Evolutionary conservation across 2,888 invertebrate species (phyloP), one percentile per base, ranked within the genome.

Genomic region (Oscheius myriophilus): DNA sequence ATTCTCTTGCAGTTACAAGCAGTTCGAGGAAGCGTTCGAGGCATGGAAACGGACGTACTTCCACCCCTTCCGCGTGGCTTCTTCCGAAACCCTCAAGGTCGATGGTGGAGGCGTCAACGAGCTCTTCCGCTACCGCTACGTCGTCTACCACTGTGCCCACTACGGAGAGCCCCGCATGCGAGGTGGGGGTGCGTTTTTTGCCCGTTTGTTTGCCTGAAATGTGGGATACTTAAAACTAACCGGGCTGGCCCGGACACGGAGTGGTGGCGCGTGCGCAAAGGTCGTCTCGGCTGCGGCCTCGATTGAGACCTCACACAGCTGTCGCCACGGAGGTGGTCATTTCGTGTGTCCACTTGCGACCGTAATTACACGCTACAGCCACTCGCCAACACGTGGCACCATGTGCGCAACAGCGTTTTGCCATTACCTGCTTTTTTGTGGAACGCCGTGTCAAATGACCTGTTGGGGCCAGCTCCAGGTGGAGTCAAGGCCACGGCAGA

Each of bases 131-230:
- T 86, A 86, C 70, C 77, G 82, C 43, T 86, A 85, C 68, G 82
- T 85, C 49, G 86, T 86, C 43, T 86, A 74, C 59, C 86, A 86
- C 64, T 86, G 86, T 68, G 80, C 81, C 0, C 80, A 82, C 64
- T 86, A 83, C 53, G 86, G 86, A 21, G 58, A 72, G 12, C 85
- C 86, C 1, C 59, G 86, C n/a, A 82, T 75, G 74, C 69, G 85
- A 76, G 86, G 86, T 85, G 12, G 58, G 73, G 33, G 33, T 33
- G 33, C 33, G 33, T 33, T 33, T 33, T 33, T 33, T 6, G 33
- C 3, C 33, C 33, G 3, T 6, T 33, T 68, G n/a, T 49, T 49
- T 6, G 9, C 21, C n/a, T 6, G 9, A 49, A 6, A 6, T 49
- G 21, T 3, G n/a, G n/a, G 49, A 6, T 18, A n/a, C 11, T 6